Conservation (phyloP, 2,113 vertebrate species). For the Oreotragus oreotragus region DNA sequence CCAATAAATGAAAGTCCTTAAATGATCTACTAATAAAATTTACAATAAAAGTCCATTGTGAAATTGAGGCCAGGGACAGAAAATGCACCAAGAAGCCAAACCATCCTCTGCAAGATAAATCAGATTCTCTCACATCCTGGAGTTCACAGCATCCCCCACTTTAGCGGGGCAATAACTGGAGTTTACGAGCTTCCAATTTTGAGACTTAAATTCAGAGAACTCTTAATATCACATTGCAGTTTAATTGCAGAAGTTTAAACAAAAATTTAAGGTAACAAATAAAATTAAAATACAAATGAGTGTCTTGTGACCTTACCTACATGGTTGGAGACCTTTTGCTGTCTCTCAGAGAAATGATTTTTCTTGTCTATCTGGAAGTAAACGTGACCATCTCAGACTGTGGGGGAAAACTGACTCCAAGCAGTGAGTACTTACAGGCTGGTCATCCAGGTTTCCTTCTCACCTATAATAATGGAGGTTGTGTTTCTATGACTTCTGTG, state of each 20-base stretch:
- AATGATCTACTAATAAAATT: neutral
- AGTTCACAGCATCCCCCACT: neutral
- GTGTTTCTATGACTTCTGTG: neutral
- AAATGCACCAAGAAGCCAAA: neutral
- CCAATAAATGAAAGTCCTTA: neutral
- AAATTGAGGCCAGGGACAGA: neutral
- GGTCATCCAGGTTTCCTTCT: neutral
- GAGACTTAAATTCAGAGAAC: neutral
- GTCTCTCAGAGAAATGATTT: neutral
- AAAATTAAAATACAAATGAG: conserved; percentile 23
- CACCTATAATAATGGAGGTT: neutral
- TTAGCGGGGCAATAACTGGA: neutral
- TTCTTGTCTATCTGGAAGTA: neutral
- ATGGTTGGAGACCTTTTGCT: neutral
- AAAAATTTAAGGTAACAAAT: conserved; percentile 60
- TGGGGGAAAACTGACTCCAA: neutral
- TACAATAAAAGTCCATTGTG: neutral
- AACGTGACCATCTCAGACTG: neutral
- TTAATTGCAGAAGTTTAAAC: conserved; percentile 49
- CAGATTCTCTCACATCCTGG: neutral
- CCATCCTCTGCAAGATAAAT: neutral
- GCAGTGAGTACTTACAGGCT: neutral
- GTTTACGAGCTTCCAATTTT: conserved; percentile 31
- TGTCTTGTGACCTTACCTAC: neutral
- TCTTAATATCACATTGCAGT: conserved; percentile 28